These are phyloP conservation scores for Gallirallus australis DNA, from an alignment of 2,797 vertebrate genomes.

Conservation along the genomic window DNA sequence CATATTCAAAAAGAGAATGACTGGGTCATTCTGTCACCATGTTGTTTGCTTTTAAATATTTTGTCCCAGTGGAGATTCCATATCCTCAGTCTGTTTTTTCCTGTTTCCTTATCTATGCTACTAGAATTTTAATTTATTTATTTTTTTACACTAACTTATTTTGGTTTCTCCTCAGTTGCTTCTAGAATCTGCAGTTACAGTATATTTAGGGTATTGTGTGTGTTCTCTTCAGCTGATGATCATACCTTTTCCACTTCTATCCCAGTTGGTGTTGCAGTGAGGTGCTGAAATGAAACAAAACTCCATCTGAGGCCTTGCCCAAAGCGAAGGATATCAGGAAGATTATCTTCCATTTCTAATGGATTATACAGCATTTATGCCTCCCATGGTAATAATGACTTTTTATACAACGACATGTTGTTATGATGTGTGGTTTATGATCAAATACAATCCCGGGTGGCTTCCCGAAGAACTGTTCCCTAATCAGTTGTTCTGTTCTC, in stretches of 20 bases:
- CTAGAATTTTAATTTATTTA: not conserved
- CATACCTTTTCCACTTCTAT: not conserved
- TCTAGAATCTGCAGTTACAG: not conserved
- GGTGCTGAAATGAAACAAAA: not conserved
- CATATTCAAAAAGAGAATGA: not conserved
- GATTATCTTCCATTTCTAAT: not conserved
- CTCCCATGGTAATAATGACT: not conserved
- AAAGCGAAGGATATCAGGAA: not conserved
- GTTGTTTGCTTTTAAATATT: not conserved
- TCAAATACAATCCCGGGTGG: not conserved
- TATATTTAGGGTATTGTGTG: rapidly evolving
- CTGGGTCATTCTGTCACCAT: not conserved
- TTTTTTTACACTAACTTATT: not conserved
- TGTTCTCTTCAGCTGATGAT: not conserved
- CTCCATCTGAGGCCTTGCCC: not conserved
- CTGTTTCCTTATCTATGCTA: not conserved
- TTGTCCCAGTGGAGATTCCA: not conserved
- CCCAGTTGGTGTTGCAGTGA: not conserved
- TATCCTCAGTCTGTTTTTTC: not conserved
- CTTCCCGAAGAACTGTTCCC: not conserved
- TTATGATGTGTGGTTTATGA: not conserved
- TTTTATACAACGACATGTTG: not conserved
- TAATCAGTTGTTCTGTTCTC: not conserved
- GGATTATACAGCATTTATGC: not conserved
- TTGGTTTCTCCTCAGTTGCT: not conserved